Evolutionary conservation across 2,888 invertebrate genomes (phyloP), one percentile per base, ranked within the genome.

Genomic region (Smittia aterrima): DNA sequence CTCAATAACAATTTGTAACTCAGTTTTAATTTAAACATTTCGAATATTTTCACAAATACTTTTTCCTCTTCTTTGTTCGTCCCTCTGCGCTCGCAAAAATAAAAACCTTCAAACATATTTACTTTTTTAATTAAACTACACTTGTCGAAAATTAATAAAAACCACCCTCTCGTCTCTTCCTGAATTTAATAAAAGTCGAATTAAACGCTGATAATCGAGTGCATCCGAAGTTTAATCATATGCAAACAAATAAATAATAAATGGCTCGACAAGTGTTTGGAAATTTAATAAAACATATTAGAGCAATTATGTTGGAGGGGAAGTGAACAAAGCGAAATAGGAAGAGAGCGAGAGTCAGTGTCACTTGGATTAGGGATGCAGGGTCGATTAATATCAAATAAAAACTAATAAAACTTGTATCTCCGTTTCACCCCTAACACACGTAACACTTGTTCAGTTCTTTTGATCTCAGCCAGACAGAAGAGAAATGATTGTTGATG

Each of bases 341-440:
- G 18, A n/a, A 2, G n/a, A 32, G 32, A 32, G 3, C 32, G 32
- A 32, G 32, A 32, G 32, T 32, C 32, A 32, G 32, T 32, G 32
- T 6, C 32, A 32, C 32, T 32, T 32, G 32, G 4, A 32, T 32
- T 32, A 32, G 32, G 54, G 54, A 70, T 25, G 47, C 68, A 70
- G 70, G 70, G 70, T 70, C 70, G 70, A 70, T 70, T 70, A 70
- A 70, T 70, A 70, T 70, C 54, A 70, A 70, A 70, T 70, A 70
- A 70, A 70, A 70, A 70, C 53, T 53, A 70, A 70, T 70, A 53
- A 40, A 70, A 70, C 67, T 11, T 24, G 64, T 25, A 22, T 25
- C 13, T 64, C 6, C 9, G n/a, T 64, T 67, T 40, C 6, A 13
- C 22, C 20, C n/a, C 53, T 41, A 24, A 68, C 32, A 9, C 3